A percentile compares a stretch with the other conserved stretches of the same genome.
Conservation (phyloP, 2,888 invertebrate genomes). For the Macrosoma leucophasiata region DNA sequence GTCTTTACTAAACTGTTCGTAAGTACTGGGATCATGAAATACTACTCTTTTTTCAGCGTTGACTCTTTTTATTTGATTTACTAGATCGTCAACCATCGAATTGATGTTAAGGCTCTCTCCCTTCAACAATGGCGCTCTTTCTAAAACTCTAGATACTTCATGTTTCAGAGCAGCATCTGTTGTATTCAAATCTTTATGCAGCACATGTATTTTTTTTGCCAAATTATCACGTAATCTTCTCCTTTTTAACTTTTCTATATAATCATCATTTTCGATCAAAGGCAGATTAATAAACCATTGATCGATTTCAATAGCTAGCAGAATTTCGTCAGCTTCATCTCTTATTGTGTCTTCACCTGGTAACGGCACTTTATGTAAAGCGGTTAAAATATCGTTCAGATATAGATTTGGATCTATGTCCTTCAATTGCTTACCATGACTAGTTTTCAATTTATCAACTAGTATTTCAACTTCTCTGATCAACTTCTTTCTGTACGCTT, state of each 20-base stretch:
- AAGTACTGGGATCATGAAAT: constrained; percentile 21
- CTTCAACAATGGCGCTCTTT: constrained; percentile 27
- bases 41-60: constrained; percentile 12
- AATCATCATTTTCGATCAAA: constrained; percentile 27
- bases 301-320: constrained; percentile 45
- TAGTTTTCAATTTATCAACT: constrained; percentile 35
- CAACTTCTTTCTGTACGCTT: constrained; percentile 41
- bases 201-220: constrained; percentile 39
- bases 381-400: constrained; percentile 35
- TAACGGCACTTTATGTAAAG: constrained; percentile 42
- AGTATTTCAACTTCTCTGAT: constrained; percentile 34
- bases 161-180: constrained; percentile 30
- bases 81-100: constrained; percentile 37
- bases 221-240: constrained; percentile 37
- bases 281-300: constrained; percentile 51
- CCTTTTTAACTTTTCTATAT: constrained; percentile 30
- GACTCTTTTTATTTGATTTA: constrained; percentile 32
- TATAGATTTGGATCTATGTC: constrained; percentile 32
- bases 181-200: constrained; percentile 29
- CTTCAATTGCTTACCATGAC: constrained; percentile 30
- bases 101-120: constrained; percentile 34
- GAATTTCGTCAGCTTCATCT: constrained; percentile 47
- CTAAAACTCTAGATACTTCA: constrained; percentile 36
- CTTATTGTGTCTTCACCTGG: constrained; percentile 38
- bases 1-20: constrained; percentile 29